Base-by-base conservation (phyloP, 2,888 invertebrate species). In the Nineta flava region DNA sequence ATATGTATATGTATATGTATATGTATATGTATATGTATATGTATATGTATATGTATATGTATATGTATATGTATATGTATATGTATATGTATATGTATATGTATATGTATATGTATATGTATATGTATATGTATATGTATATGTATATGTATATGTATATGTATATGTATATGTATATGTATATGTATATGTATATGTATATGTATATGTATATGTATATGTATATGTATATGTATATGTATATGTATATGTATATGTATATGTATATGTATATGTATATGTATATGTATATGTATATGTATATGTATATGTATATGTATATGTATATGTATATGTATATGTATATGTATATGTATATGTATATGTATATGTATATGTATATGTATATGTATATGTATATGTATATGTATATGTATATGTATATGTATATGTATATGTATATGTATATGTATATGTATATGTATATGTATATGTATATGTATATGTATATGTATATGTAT, bases 181-280 rank as follows among this genome's bases (percentile, higher is more conserved):
- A 47, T 47, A 47, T 34, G 40, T 47, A 47, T 47, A 47, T 34
- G 40, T 31, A 35, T 34, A 43, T 34, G 40, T 43, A 47, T 13
- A 34, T 41, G 13, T 47, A 34, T 43, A 16, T 6, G 40, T 15
- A 34, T 47, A 35, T 40, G 13, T 47, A 41, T 46, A 46, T 46
- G 16, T 46, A 46, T 46, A 46, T 46, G 16, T 46, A 46, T 46
- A 19, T 46, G 26, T 46, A 13, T 42, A 13, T 42, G 16, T n/a
- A 15, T 16, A n/a, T 6, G 42, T 42, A 15, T 3, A 42, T 42
- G 15, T 41, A 47, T 47, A 47, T 41, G 40, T 47, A 49, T 15
- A 50, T 35, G 16, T 50, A 50, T 47, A 50, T 49, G 26, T 34
- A 49, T 50, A 49, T 6, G 13, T 34, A 50, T 49, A 50, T 49